A percentile compares a stretch with the other conserved stretches of the same genome.
Evolutionary conservation across 2,113 vertebrate genomes (phyloP).

Genomic region (Fregata magnificens): DNA sequence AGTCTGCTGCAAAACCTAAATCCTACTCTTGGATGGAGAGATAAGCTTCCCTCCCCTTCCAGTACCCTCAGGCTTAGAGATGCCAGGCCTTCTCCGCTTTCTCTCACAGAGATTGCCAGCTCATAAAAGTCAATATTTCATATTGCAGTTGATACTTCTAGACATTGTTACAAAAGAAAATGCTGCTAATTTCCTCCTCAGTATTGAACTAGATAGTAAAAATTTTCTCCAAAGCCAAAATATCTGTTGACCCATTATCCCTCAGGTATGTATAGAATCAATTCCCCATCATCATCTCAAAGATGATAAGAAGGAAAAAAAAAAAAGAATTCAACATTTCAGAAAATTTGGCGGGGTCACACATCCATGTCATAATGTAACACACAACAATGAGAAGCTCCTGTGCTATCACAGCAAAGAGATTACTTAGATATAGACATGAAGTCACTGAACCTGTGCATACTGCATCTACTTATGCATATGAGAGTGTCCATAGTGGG

Average conservation of each 20-base stretch:
- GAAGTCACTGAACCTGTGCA: neutral
- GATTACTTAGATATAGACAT: neutral
- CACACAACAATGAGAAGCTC: neutral
- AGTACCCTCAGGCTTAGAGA: neutral
- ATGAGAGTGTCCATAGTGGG: neutral
- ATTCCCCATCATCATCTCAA: neutral
- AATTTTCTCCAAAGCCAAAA: neutral
- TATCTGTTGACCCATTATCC: neutral
- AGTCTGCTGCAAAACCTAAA: neutral
- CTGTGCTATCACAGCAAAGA: neutral
- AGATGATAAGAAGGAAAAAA: fast-evolving
- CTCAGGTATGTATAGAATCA: fast-evolving
- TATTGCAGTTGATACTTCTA: neutral
- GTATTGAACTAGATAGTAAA: neutral
- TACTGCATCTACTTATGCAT: no score
- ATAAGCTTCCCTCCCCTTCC: neutral
- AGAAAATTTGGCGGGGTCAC: neutral
- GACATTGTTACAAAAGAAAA: neutral
- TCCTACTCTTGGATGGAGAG: neutral
- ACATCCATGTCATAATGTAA: neutral
- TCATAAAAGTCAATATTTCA: neutral
- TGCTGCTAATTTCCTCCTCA: neutral
- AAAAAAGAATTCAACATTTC: neutral
- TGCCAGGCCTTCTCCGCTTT: neutral
- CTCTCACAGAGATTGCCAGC: neutral